phyloP scores from a whole-genome alignment of 2,797 vertebrate genomes.

The Sternarchorhynchus goeldii region DNA sequence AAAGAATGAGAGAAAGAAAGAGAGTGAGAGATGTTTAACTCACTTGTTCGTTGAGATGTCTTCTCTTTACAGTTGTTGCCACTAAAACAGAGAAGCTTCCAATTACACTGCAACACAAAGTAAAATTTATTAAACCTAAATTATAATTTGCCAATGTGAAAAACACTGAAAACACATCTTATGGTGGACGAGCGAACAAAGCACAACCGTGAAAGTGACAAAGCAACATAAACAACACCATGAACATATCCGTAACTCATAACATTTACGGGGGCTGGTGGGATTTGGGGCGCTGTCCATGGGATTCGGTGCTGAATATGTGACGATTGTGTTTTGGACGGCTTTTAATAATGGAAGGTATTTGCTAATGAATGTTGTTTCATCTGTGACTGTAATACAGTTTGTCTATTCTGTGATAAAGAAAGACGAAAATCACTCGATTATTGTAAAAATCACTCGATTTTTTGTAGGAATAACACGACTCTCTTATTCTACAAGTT shows the following conservation, averaged over 20 bases:
- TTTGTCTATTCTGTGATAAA: no score
- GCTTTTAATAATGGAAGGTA: no score
- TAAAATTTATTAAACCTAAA: slow-evolving; percentile 19
- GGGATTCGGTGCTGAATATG: slow-evolving; percentile 20
- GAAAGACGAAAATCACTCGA: no score
- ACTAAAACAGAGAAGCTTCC: slow-evolving; percentile 80
- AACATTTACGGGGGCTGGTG: background rate
- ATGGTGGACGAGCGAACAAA: background rate
- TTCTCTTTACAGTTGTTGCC: slow-evolving; percentile 68
- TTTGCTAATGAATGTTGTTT: no score
- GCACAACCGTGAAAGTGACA: background rate
- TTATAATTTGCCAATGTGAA: background rate
- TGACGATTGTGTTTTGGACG: no score
- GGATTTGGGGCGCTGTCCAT: background rate
- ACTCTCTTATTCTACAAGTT: background rate
- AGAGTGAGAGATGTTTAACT: slow-evolving; percentile 34
- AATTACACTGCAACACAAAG: slow-evolving; percentile 71
- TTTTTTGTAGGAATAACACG: no score
- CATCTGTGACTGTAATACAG: background rate
- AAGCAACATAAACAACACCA: background rate
- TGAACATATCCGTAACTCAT: background rate
- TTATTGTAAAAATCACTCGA: no score
- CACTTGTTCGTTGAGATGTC: slow-evolving; percentile 74
- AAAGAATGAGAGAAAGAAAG: no score
- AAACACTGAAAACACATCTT: background rate